Evolutionary conservation across 2,888 invertebrate genomes (phyloP).

Genomic region (Brachyptera risi): DNA sequence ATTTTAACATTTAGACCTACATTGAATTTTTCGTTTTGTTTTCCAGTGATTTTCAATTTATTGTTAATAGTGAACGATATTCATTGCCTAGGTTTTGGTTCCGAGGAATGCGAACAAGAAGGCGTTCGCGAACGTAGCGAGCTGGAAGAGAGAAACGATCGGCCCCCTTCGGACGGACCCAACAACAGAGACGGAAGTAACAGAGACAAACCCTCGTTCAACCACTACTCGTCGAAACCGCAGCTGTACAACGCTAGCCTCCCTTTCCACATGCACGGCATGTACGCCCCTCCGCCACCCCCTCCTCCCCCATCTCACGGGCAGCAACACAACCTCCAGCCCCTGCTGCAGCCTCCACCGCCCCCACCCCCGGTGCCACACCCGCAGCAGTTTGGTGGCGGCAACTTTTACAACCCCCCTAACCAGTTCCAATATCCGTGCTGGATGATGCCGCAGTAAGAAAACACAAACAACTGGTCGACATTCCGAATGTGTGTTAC

Average conservation of each 20-base stretch:
- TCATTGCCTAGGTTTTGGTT: conserved; percentile 26
- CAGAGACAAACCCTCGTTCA: conserved; percentile 37
- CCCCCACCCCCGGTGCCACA: conserved; percentile 1
- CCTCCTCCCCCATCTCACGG: conserved; percentile 28
- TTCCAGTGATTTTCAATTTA: no score
- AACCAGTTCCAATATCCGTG: conserved; percentile 31
- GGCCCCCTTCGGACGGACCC: no score
- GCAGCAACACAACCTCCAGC: conserved; percentile 27
- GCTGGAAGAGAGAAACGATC: no score
- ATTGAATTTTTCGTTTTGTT: no score
- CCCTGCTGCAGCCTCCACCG: conserved; percentile 33
- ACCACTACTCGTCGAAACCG: conserved; percentile 38
- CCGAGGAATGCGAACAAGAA: conserved; percentile 24
- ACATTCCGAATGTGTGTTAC: no score
- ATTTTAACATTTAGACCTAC: no score
- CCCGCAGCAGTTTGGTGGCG: background rate
- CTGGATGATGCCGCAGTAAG: conserved; percentile 33
- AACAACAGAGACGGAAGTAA: no score
- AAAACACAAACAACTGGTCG: background rate
- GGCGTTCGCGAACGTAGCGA: conserved; percentile 19
- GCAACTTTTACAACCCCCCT: conserved; percentile 24
- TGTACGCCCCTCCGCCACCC: conserved; percentile 35
- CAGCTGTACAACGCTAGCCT: conserved; percentile 36
- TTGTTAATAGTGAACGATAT: no score
- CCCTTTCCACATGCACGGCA: conserved; percentile 35